Evolutionary conservation across 2,888 invertebrate genomes (phyloP).

Genomic region (Pammene aurita): DNA sequence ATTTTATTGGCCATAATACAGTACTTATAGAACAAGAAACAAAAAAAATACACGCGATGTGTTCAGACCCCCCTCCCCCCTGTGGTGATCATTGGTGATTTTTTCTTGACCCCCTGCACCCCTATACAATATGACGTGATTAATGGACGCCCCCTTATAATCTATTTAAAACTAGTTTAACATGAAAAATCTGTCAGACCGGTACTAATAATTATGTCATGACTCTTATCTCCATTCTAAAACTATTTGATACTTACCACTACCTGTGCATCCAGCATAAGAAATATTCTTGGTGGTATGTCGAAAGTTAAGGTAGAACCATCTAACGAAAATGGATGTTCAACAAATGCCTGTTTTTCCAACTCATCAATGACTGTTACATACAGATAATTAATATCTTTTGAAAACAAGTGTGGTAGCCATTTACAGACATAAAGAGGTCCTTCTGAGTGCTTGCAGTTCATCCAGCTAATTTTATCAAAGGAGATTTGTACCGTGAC

Average conservation of each 20-base stretch:
- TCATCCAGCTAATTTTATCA: slow-evolving; percentile 85
- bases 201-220: too few relatives aligned
- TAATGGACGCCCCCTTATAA: too few relatives aligned
- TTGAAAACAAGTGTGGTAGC: slow-evolving; percentile 86
- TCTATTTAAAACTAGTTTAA: too few relatives aligned
- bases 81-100: too few relatives aligned
- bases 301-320: slow-evolving; percentile 86
- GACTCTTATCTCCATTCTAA: too few relatives aligned
- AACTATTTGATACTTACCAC: slow-evolving; percentile 83
- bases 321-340: slow-evolving; percentile 92
- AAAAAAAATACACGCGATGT: too few relatives aligned
- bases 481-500: slow-evolving; percentile 86
- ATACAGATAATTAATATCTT: slow-evolving; percentile 87
- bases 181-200: too few relatives aligned
- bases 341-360: slow-evolving; percentile 79
- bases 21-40: too few relatives aligned
- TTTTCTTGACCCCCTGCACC: too few relatives aligned
- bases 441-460: slow-evolving; percentile 84
- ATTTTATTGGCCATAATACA: too few relatives aligned
- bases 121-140: too few relatives aligned
- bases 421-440: slow-evolving; percentile 89
- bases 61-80: too few relatives aligned
- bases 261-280: slow-evolving; percentile 89
- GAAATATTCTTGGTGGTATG: slow-evolving; percentile 86
- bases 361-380: slow-evolving; percentile 83